A percentile compares a stretch with the other conserved stretches of the same genome.
Conservation (phyloP, 2,888 invertebrate species). For the Eupithecia abbreviata region DNA sequence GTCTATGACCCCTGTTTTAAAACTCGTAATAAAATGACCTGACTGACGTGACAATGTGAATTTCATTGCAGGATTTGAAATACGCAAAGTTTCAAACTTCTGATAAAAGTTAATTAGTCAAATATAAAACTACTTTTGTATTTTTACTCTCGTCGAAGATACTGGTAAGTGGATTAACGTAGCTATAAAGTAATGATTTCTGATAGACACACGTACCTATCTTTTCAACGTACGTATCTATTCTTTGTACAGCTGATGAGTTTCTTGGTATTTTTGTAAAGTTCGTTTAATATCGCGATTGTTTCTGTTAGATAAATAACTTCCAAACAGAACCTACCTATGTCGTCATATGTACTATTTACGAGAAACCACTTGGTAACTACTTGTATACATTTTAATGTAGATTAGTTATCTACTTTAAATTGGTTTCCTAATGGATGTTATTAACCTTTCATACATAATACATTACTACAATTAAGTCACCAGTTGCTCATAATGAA, state of each 20-base stretch:
- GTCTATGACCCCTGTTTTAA: slow-evolving; percentile 62
- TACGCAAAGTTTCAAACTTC: slow-evolving; percentile 7
- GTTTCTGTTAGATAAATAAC: not conserved
- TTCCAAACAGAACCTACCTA: not conserved
- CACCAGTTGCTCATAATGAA: not conserved
- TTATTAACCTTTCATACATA: not conserved
- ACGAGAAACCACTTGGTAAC: not conserved
- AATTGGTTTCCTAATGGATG: not conserved
- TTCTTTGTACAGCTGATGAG: slow-evolving; percentile 41
- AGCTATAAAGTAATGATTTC: not conserved
- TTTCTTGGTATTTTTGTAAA: not conserved
- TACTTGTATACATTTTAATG: not conserved
- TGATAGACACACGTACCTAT: slow-evolving; percentile 1
- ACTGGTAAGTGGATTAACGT: slow-evolving; percentile 23
- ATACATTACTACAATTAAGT: not conserved
- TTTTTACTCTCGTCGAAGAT: slow-evolving; percentile 28
- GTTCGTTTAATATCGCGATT: not conserved
- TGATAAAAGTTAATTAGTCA: slow-evolving; percentile 14
- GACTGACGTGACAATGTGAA: slow-evolving; percentile 64
- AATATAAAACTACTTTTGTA: slow-evolving; percentile 17
- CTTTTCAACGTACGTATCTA: slow-evolving; percentile 15
- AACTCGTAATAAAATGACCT: slow-evolving; percentile 58
- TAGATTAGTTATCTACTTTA: not conserved
- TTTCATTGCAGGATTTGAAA: slow-evolving; percentile 43
- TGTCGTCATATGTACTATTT: not conserved